A percentile compares a stretch with the other conserved stretches of the same genome.
phyloP scores from a whole-genome alignment of 2,888 invertebrate genomes.

The Pogonocherus hispidulus region DNA sequence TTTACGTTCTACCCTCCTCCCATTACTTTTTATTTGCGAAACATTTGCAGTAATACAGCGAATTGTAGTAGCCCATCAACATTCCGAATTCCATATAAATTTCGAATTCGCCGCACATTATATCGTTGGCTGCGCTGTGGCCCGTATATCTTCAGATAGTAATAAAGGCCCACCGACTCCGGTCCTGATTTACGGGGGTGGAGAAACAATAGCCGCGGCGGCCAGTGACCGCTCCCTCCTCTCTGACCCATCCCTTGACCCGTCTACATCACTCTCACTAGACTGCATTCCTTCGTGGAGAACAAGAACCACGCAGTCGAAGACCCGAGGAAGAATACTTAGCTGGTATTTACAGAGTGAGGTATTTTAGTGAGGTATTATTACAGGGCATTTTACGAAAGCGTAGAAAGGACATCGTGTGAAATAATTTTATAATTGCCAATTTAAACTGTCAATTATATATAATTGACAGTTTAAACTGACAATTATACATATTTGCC shows the following conservation, averaged over 20 bases:
- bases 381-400: no score
- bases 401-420: no score
- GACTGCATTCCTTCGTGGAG: conserved; percentile 48
- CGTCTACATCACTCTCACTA: conserved; percentile 53
- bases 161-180: conserved; percentile 26
- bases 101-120: neutral
- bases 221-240: conserved; percentile 52
- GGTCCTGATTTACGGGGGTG: conserved; percentile 46
- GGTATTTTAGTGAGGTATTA: no score
- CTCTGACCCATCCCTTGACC: conserved; percentile 54
- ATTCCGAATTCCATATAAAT: neutral
- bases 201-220: conserved; percentile 49
- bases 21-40: no score
- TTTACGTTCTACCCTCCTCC: no score
- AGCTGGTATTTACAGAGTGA: no score
- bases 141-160: neutral
- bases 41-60: no score
- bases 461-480: no score
- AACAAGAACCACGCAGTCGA: conserved; percentile 30
- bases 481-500: no score
- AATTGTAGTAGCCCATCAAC: no score
- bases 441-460: no score
- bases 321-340: neutral
- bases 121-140: neutral
- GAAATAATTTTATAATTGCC: no score